These are phyloP conservation scores for Sthenelais limicola DNA, from an alignment of 2,888 invertebrate species.

Conservation along the genomic window DNA sequence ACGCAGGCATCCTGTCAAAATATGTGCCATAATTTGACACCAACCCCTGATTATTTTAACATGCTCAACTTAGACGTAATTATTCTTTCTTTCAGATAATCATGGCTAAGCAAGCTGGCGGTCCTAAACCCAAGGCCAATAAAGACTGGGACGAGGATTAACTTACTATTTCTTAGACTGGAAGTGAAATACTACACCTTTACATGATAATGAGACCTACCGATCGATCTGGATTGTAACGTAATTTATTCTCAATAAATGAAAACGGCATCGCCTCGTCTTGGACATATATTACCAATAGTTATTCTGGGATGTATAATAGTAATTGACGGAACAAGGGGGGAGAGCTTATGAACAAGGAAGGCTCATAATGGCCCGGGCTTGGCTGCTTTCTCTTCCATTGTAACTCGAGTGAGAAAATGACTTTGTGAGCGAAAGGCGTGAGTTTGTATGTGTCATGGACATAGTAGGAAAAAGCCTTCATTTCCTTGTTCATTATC, in stretches of 20 bases:
- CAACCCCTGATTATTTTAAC: no score
- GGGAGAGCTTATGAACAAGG: not conserved
- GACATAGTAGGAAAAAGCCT: not conserved
- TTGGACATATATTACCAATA: no score
- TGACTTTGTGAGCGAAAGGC: no score
- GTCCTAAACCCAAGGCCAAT: constrained; percentile 80
- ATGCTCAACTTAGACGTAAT: not conserved
- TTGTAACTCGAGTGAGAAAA: not conserved
- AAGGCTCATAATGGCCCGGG: constrained; percentile 7
- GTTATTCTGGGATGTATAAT: no score
- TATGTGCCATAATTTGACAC: no score
- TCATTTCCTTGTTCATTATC: not conserved
- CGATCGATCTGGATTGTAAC: constrained; percentile 6
- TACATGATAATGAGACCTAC: not conserved
- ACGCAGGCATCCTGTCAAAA: no score
- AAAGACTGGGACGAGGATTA: constrained; percentile 70
- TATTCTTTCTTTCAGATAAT: constrained; percentile 79
- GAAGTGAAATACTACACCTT: not conserved
- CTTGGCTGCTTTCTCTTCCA: not conserved
- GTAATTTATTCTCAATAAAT: constrained; percentile 20
- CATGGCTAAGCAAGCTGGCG: constrained; percentile 97
- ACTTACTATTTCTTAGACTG: not conserved
- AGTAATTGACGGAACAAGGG: no score
- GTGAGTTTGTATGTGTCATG: not conserved
- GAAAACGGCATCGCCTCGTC: no score